Evolutionary conservation across 2,113 vertebrate genomes (phyloP), one percentile per base, ranked within the genome.

Genomic region (Amblyopsis rosae): DNA sequence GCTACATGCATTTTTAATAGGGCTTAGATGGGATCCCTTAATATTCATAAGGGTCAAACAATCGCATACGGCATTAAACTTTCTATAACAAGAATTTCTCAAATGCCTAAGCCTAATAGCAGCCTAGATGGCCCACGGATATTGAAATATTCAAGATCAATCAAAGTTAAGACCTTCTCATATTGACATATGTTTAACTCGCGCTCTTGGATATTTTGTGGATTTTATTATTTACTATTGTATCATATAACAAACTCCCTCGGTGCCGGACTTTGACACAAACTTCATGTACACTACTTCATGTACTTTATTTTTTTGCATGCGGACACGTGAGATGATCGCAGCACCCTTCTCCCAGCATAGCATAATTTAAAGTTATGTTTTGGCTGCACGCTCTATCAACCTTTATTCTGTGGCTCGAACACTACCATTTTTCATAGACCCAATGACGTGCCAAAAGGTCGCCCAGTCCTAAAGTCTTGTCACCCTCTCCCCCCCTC

Each of bases 1-100:
- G 94, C 93, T 93, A 92, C 95, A 96, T 98, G 96, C 96, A 98
- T 98, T 95, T 98, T 96, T 97, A 97, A 98, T 96, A 90, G 90
- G 89, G 93, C 91, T 85, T 90, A 89, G 94, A 91, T 94, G 93
- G 93, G 88, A 90, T 17, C 65, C 92, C 94, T 98, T 95, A 96
- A 96, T 97, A 96, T 98, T 96, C 94, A 96, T 96, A 92, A 89
- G 90, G 93, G 94, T 94, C 95, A 95, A 95, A 95, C 93, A 95
- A 95, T 94, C 93, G 94, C 94, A 94, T 94, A 94, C 94, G 94
- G 95, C 93, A 90, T 92, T 92, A 92, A 93, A 92, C 90, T 91
- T 92, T 87, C 78, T 87, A 87, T 90, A 91, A 89, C 86, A 87
- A 89, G 84, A 89, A 82, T 87, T 87, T 89, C 90, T 90, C 85